These are phyloP conservation scores for Kryphioiulus occultus DNA, from an alignment of 2,888 invertebrate genomes.

Conservation along the genomic window DNA sequence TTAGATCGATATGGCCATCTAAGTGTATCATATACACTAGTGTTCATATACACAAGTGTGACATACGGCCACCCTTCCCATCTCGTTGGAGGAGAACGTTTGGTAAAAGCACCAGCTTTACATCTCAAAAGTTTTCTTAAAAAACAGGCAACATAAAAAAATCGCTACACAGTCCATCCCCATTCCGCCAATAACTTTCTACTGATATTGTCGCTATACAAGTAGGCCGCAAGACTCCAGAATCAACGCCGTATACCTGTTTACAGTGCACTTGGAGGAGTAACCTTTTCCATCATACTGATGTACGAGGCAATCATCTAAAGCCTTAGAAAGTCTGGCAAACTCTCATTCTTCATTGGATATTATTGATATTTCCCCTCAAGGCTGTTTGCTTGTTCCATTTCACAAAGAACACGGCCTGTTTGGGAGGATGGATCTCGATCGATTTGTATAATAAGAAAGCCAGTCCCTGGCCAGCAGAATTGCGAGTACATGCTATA, in stretches of 20 bases:
- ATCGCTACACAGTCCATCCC: neutral
- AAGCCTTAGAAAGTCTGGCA: constrained; percentile 22
- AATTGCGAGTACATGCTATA: neutral
- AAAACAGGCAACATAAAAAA: neutral
- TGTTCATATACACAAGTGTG: neutral
- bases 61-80: neutral
- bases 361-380: constrained; percentile 35
- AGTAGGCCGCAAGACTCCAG: neutral
- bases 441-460: constrained; percentile 31
- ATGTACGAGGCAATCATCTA: constrained; percentile 35
- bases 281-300: constrained; percentile 35
- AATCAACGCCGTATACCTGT: constrained; percentile 3
- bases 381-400: constrained; percentile 30
- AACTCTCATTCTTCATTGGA: constrained; percentile 30
- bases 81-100: neutral
- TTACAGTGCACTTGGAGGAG: constrained; percentile 11
- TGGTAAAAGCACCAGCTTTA: neutral
- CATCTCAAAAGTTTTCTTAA: constrained; percentile 4
- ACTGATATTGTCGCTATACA: neutral
- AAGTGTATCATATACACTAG: constrained; percentile 7
- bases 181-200: constrained; percentile 20
- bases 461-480: neutral
- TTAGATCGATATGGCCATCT: neutral
- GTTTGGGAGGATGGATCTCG: constrained; percentile 10
- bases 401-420: constrained; percentile 11